Evolutionary conservation across 1,140 invertebrate species (phyloP).

Genomic region (Heliconius nattereri): DNA sequence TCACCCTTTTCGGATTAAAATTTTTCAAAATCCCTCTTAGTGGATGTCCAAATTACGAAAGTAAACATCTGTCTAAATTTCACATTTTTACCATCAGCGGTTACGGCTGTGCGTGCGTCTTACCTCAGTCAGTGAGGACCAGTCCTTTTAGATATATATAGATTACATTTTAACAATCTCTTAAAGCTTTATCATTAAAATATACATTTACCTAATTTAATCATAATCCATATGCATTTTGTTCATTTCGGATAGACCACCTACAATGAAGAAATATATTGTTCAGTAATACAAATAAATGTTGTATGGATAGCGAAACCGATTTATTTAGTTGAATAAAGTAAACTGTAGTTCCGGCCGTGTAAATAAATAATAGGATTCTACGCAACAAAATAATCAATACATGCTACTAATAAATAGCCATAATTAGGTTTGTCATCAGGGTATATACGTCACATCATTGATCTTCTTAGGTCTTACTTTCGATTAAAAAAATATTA

Average conservation of each 20-base stretch:
- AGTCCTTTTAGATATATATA: too few species aligned
- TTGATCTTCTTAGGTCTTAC: not conserved
- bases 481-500: not conserved
- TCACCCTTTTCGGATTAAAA: too few species aligned
- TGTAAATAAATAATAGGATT: slow-evolving; percentile 48
- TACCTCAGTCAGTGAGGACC: too few species aligned
- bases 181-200: not conserved
- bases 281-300: not conserved
- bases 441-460: not conserved
- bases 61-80: too few species aligned
- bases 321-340: slow-evolving; percentile 29
- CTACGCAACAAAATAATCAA: slow-evolving; percentile 46
- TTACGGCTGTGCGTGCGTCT: too few species aligned
- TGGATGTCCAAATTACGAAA: too few species aligned
- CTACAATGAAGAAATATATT: not conserved
- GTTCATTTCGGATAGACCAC: not conserved
- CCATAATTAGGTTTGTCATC: not conserved
- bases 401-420: slow-evolving; percentile 30
- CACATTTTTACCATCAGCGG: too few species aligned
- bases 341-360: slow-evolving; percentile 45
- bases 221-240: not conserved
- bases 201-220: not conserved
- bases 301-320: slow-evolving; percentile 24
- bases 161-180: too few species aligned
- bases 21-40: too few species aligned